These are phyloP conservation scores for Heliconius ismenius DNA, from an alignment of 2,888 invertebrate genomes.

Conservation along the genomic window DNA sequence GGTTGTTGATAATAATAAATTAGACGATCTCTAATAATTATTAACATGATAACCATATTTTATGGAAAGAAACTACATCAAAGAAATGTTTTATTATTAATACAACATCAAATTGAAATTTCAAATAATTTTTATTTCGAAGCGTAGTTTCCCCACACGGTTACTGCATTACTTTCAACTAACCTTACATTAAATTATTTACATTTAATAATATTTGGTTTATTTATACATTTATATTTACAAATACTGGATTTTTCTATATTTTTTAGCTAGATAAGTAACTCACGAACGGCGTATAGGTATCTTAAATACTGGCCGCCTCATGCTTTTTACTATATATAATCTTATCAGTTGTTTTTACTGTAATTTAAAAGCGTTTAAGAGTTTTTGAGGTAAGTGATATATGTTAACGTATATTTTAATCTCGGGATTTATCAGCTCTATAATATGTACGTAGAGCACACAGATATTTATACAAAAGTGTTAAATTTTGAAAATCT, in stretches of 20 bases:
- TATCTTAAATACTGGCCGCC: constrained; percentile 11
- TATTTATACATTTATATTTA: constrained; percentile 60
- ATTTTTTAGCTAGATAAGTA: background rate
- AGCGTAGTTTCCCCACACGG: constrained; percentile 82
- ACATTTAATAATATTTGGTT: constrained; percentile 42
- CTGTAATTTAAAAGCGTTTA: background rate
- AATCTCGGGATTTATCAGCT: background rate
- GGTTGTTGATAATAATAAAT: constrained; percentile 15
- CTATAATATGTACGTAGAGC: background rate
- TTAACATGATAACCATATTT: constrained; percentile 54
- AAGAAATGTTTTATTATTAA: constrained; percentile 66
- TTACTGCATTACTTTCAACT: constrained; percentile 60
- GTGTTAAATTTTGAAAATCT: background rate
- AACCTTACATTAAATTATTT: constrained; percentile 36
- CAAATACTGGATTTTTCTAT: constrained; percentile 54
- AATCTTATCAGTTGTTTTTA: constrained; percentile 4
- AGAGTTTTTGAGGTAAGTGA: constrained; percentile 5
- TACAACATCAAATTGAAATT: constrained; percentile 72
- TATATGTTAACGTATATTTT: background rate
- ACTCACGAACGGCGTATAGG: background rate
- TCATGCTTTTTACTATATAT: background rate
- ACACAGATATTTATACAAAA: background rate
- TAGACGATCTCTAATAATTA: constrained; percentile 32
- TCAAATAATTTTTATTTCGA: constrained; percentile 75
- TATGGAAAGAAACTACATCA: constrained; percentile 77